Conservation (phyloP, 2,113 vertebrate genomes). For the Heterotilapia buettikoferi region DNA sequence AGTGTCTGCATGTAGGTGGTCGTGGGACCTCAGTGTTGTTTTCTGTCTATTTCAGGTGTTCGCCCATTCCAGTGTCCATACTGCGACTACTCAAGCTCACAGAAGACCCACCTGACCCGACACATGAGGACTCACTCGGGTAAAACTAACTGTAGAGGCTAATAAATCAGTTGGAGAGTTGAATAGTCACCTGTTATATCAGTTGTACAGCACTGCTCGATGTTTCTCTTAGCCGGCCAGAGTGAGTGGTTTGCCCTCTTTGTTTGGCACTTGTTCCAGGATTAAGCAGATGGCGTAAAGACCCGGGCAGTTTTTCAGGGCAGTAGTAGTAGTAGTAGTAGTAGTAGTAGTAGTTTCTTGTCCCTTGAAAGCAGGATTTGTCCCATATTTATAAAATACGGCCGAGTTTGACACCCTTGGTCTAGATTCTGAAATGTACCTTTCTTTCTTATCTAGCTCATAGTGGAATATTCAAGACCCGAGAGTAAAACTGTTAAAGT, state of each 20-base stretch:
- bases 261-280: background rate
- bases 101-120: conserved; percentile 96
- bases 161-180: background rate
- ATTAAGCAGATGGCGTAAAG: background rate
- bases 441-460: background rate
- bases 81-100: conserved; percentile 96
- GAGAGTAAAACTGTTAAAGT: background rate
- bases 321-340: background rate
- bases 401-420: background rate
- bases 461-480: background rate
- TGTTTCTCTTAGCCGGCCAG: background rate
- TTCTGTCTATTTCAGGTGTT: conserved; percentile 76
- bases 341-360: background rate
- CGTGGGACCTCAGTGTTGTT: background rate
- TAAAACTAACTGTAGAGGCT: conserved; percentile 31
- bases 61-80: conserved; percentile 91
- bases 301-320: background rate
- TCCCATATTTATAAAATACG: background rate
- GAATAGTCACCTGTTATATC: background rate
- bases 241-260: background rate
- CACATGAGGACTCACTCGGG: conserved; percentile 98
- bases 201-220: background rate
- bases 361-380: background rate
- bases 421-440: background rate
- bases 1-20: background rate